Evolutionary conservation across 2,113 vertebrate species (phyloP).

Genomic region (Chaetodon auriga): DNA sequence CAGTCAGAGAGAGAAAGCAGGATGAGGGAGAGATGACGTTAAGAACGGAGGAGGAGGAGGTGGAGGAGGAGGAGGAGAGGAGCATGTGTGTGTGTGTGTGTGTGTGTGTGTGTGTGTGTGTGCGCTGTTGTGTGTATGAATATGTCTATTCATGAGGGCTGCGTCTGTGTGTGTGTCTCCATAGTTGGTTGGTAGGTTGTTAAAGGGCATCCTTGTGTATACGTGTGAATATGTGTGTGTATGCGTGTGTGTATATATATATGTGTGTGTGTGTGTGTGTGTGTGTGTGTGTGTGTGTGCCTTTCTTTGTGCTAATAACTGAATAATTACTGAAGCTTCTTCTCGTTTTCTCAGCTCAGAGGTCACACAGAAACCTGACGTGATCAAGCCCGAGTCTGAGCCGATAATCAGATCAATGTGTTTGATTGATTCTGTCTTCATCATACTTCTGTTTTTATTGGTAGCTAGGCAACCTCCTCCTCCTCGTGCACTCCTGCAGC

Average conservation of each 20-base stretch:
- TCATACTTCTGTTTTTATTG: background rate
- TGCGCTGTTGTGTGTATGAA: background rate
- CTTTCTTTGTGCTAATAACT: slow-evolving; percentile 59
- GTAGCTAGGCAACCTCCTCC: background rate
- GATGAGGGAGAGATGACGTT: slow-evolving; percentile 64
- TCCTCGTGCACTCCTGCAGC: background rate
- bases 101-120: background rate
- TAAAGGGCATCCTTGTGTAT: slow-evolving; percentile 49
- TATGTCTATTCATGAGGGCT: slow-evolving; percentile 26
- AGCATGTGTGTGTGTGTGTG: slow-evolving; percentile 2
- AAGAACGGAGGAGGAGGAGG: slow-evolving; percentile 32
- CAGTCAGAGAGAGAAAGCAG: slow-evolving; percentile 69
- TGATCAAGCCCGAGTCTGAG: background rate
- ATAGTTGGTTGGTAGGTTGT: slow-evolving; percentile 30
- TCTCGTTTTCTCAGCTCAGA: slow-evolving; percentile 45
- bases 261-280: background rate
- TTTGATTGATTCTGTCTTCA: background rate
- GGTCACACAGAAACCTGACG: slow-evolving; percentile 48
- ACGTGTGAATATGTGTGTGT: background rate
- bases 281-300: slow-evolving; percentile 11
- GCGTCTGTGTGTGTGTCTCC: slow-evolving; percentile 18
- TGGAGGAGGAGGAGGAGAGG: slow-evolving; percentile 2
- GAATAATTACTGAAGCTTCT: slow-evolving; percentile 55
- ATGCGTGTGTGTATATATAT: too few relatives aligned
- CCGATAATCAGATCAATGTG: background rate